Base-by-base conservation (phyloP, 2,113 vertebrate species). In the Pachypanchax playfairii region DNA sequence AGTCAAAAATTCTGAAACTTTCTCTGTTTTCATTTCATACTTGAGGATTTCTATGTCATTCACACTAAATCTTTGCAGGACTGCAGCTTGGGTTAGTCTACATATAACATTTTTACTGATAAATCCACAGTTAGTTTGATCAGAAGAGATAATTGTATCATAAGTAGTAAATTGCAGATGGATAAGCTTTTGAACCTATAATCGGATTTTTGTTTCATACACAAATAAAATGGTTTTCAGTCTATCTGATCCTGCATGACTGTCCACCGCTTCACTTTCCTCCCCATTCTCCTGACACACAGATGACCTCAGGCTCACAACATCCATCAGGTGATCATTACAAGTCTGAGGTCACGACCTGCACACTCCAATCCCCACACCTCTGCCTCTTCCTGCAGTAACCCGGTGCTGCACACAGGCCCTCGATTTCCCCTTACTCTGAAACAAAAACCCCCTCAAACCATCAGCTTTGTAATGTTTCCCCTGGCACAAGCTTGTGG, bases 261-360 rank as follows among this genome's bases (percentile, higher is more conserved):
- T 41, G 20, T 18, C 62, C 26, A 5, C 31, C n/a, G 4, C 43
- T 65, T 26, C 11, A 44, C 58, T 50, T 44, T 22, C 26, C 54
- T 38, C 46, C 29, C 42, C 17, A 31, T 54, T 22, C 54, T 70
- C 20, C 65, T 80, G 82, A 89, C 87, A 84, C 80, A 41, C 67
- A 52, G 71, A 77, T 86, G 88, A 90, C 89, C 84, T 88, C 84
- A 41, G 70, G 56, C 52, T 63, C 62, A 26, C 77, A 38, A 75
- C 89, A 91, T 92, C 80, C 71, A 91, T 90, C 88, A 87, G 87
- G 65, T 89, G 84, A 83, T 89, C 89, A 85, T 90, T 88, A 90
- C 80, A 87, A 84, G 84, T 49, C 66, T 54, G 68, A 67, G 86
- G 88, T 89, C 80, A 29, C 31, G 76, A 91, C 87, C 90, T 54